These are phyloP conservation scores for Homarus americanus DNA, from an alignment of 1,140 invertebrate species.

Conservation along the genomic window DNA sequence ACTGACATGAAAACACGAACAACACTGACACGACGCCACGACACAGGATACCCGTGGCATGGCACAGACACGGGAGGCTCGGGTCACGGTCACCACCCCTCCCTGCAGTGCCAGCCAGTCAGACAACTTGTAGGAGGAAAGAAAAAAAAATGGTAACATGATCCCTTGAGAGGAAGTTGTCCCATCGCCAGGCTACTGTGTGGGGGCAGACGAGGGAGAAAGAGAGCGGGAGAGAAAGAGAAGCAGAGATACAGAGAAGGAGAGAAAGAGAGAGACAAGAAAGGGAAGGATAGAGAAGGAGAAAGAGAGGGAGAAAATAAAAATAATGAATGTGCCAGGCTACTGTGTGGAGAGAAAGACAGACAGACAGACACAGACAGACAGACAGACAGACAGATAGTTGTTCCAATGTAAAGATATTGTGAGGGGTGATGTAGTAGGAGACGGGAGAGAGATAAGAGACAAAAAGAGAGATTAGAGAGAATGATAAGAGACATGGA, in stretches of 20 bases:
- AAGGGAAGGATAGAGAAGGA: neutral
- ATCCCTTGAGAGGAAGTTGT: neutral
- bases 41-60: slow-evolving; percentile 20
- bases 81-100: neutral
- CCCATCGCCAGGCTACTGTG: neutral
- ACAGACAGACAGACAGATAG: neutral
- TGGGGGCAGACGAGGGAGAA: neutral
- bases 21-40: neutral
- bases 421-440: neutral
- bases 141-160: slow-evolving; percentile 11
- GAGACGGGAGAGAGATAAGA: neutral
- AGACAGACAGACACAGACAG: neutral
- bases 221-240: neutral
- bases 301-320: neutral
- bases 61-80: no score
- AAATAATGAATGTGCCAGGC: no score
- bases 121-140: neutral
- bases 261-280: neutral
- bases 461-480: no score
- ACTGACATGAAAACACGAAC: neutral
- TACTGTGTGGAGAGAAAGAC: neutral
- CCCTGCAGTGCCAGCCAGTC: neutral
- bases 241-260: neutral
- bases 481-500: no score
- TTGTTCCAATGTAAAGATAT: neutral